Base-by-base conservation (phyloP, 35 echinoderm and acorn worm species). In the Amphiura filiformis region DNA sequence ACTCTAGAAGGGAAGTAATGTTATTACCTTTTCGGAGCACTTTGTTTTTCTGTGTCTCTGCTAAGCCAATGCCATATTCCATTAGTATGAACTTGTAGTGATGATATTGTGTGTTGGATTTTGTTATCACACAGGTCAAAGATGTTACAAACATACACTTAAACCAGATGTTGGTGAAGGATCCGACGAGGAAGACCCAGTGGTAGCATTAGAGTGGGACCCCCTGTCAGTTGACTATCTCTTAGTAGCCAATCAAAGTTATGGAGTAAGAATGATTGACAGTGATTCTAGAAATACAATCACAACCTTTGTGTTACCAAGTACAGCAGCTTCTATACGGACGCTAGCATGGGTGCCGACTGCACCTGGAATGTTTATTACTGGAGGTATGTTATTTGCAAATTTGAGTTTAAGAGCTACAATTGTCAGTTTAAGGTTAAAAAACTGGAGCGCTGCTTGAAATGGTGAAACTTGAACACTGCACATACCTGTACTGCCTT, bases 311-410 rank as follows among this genome's bases (percentile, higher is more conserved):
- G 76, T 83, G 32, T 57, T 88, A 42, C 96, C 96, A 2, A 98
- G 90, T 85, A 82, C 90, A 0, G 93, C 93, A 56, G 86, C 86
- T 20, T 57, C 92, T 22, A 82, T 98, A 17, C 76, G 87, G 37
- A 98, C 96, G 1, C 39, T 98, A 52, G 92, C 96, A 13, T 98
- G 96, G 96, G 93, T 98, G 41, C 92, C 96, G 28, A 92, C 92
- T 28, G 96, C 96, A 70, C 96, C 96, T 35, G 96, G 96, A n/a
- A 98, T 98, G 96, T 98, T 98, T 90, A 89, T 94, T 22, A 94
- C 92, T 61, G 96, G 96, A 94, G 96, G 96, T 98, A 87, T 39
- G 80, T 20, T 34, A 37, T 88, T 41, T 40, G 13, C 34, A 12
- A 31, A 52, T 52, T 52, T 52, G 7, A n/a, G n/a, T n/a, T n/a